phyloP scores from a whole-genome alignment of 1,140 invertebrate genomes.

The Chymomyza costata region DNA sequence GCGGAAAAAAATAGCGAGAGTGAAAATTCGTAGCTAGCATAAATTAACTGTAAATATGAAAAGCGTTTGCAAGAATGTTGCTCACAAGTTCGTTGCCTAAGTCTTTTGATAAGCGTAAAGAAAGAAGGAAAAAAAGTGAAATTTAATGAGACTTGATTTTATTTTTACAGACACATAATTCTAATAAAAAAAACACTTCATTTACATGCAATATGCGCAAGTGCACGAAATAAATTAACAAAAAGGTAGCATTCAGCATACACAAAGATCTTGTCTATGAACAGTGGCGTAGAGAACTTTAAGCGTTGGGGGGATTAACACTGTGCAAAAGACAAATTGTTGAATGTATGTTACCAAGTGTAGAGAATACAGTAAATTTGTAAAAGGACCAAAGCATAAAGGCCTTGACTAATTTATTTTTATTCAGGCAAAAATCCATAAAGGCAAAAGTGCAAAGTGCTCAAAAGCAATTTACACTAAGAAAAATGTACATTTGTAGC shows the following conservation, averaged over 20 bases:
- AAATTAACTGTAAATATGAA: slow-evolving; percentile 48
- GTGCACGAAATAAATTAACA: no score
- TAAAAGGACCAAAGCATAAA: background rate
- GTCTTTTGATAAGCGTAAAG: slow-evolving; percentile 29
- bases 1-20: slow-evolving; percentile 54
- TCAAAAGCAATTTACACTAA: slow-evolving; percentile 8
- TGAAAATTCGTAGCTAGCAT: slow-evolving; percentile 54
- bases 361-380: no score
- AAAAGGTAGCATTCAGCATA: no score
- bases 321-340: background rate
- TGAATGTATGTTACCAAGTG: background rate
- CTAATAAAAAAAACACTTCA: slow-evolving; percentile 1
- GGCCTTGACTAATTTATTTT: background rate
- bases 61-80: slow-evolving; percentile 32
- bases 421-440: background rate
- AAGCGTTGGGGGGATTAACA: background rate
- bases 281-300: background rate
- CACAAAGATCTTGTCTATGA: no score
- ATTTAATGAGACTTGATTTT: slow-evolving; percentile 22
- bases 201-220: no score
- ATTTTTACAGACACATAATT: background rate
- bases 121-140: slow-evolving; percentile 41
- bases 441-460: slow-evolving; percentile 12
- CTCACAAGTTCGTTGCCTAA: background rate
- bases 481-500: background rate